These are phyloP conservation scores for Ovibos moschatus DNA, from an alignment of 2,113 vertebrate genomes.

Conservation along the genomic window DNA sequence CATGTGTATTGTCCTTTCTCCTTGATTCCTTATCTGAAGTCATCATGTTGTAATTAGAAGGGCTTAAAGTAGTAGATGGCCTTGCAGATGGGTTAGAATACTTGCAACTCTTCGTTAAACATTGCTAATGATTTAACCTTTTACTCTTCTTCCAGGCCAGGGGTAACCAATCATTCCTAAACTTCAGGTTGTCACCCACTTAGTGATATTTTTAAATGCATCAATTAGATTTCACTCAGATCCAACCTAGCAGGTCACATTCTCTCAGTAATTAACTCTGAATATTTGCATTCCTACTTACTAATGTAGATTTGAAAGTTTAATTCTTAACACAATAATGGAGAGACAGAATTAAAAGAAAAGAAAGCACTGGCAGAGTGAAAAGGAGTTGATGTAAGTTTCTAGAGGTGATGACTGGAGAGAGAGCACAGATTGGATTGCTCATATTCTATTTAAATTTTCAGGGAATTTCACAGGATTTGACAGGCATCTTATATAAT, in stretches of 20 bases:
- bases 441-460: neutral
- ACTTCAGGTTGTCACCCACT: neutral
- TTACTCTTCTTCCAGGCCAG: neutral
- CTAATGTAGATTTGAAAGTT: neutral
- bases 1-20: neutral
- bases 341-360: neutral
- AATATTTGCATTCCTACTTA: neutral
- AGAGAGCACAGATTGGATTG: neutral
- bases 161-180: neutral
- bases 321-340: neutral
- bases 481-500: neutral
- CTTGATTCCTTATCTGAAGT: neutral
- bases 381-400: neutral
- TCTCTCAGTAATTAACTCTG: neutral
- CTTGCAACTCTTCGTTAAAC: neutral
- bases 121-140: neutral
- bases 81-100: slow-evolving; percentile 14
- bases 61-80: neutral
- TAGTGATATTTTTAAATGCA: neutral
- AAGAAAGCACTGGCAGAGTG: neutral
- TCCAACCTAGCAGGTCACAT: neutral
- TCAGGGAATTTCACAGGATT: neutral
- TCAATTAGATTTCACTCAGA: neutral
- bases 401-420: neutral
- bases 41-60: neutral